Percentiles rank a stretch among this genome's conserved stretches.
phyloP scores from a whole-genome alignment of 2,113 vertebrate genomes.

The Ploceus nigricollis region DNA sequence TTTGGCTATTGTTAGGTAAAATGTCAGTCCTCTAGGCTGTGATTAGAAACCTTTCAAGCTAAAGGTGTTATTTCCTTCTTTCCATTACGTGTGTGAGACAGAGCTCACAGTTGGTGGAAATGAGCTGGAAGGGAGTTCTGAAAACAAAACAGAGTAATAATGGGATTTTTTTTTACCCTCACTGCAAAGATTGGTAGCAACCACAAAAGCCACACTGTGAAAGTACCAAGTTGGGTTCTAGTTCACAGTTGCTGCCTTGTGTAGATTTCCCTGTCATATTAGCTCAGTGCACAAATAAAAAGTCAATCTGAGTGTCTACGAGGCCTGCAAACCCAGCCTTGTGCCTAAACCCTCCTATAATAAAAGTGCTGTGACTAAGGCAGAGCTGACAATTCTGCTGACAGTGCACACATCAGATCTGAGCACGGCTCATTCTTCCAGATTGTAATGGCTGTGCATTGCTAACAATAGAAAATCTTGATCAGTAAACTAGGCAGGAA shows the following conservation, averaged over 20 bases:
- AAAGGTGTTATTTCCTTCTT: neutral
- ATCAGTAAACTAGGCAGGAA: constrained; percentile 12
- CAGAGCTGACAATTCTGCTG: constrained; percentile 26
- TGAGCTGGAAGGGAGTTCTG: neutral
- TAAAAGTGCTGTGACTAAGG: constrained; percentile 1
- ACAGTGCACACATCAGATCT: neutral
- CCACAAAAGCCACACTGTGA: neutral
- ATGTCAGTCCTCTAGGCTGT: neutral
- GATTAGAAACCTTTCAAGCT: constrained; percentile 22
- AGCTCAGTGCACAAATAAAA: neutral
- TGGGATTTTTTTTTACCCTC: neutral
- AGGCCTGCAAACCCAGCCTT: neutral
- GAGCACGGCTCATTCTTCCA: neutral
- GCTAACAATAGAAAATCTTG: constrained; percentile 42
- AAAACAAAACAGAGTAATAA: neutral
- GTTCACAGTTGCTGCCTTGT: neutral
- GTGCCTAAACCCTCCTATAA: neutral
- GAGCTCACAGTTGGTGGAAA: neutral
- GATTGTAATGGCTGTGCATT: neutral
- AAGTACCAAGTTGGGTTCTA: neutral
- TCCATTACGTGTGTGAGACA: neutral
- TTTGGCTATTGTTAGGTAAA: constrained; percentile 6
- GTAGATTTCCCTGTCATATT: neutral
- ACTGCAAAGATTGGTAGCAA: neutral
- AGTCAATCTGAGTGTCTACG: neutral